These are phyloP conservation scores for Helleia helle DNA, from an alignment of 2,888 invertebrate species.

Conservation along the genomic window DNA sequence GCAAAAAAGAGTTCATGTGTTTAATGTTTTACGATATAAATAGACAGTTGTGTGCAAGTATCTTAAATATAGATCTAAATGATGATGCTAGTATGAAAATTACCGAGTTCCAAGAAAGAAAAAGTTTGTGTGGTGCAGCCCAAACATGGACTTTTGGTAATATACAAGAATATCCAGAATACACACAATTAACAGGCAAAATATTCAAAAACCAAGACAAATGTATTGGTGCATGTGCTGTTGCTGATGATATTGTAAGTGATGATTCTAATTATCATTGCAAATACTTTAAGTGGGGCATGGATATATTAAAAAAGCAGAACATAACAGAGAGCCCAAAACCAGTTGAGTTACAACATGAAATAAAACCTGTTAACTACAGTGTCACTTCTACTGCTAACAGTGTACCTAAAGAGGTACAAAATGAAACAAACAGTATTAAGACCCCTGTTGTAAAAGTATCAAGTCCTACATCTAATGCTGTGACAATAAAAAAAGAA, in stretches of 20 bases:
- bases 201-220: conserved; percentile 29
- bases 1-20: conserved; percentile 40
- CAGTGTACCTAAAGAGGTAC: not conserved
- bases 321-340: conserved; percentile 14
- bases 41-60: conserved; percentile 37
- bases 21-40: conserved; percentile 57
- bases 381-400: not conserved
- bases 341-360: conserved; percentile 3
- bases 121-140: conserved; percentile 34
- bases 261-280: conserved; percentile 46
- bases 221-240: conserved; percentile 46
- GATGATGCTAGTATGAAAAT: conserved; percentile 32
- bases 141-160: conserved; percentile 39
- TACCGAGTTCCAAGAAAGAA: conserved; percentile 32
- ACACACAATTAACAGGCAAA: conserved; percentile 29
- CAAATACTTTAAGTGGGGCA: conserved; percentile 56
- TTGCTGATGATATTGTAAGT: conserved; percentile 27
- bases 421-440: no score
- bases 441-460: no score
- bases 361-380: conserved; percentile 1
- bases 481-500: no score
- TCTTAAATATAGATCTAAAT: conserved; percentile 28
- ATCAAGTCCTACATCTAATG: no score
- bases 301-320: conserved; percentile 26
- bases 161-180: conserved; percentile 27